A percentile compares a stretch with the other conserved stretches of the same genome.
These are phyloP conservation scores for Ennomos erosarius DNA, from an alignment of 2,888 invertebrate genomes.

Conservation along the genomic window DNA sequence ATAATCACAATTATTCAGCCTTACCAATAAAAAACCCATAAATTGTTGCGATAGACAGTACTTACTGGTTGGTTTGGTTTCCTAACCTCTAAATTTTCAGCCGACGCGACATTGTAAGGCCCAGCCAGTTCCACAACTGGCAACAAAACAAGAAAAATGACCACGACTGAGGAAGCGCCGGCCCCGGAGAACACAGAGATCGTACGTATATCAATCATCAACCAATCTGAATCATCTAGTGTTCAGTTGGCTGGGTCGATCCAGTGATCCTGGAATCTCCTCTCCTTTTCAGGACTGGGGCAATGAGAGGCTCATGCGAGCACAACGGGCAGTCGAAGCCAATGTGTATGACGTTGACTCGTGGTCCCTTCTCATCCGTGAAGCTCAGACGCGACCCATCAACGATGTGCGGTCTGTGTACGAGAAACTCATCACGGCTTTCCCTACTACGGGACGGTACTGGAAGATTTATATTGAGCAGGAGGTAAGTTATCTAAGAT, in stretches of 20 bases:
- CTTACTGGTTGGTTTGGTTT: not conserved
- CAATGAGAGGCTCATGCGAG: slow-evolving; percentile 92
- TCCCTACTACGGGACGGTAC: slow-evolving; percentile 98
- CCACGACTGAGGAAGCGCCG: slow-evolving; percentile 17
- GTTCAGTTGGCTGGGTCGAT: too few species aligned
- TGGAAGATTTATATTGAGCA: slow-evolving; percentile 99
- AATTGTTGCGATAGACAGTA: too few species aligned
- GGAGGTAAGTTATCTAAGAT: slow-evolving; percentile 87
- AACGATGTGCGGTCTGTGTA: slow-evolving; percentile 96
- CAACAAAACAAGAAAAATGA: slow-evolving; percentile 18
- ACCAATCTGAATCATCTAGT: too few species aligned
- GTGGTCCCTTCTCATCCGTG: slow-evolving; percentile 98
- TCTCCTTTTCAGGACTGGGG: slow-evolving; percentile 91
- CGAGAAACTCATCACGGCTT: slow-evolving; percentile 96
- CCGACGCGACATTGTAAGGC: not conserved
- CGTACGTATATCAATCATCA: slow-evolving; percentile 11
- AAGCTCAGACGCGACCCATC: slow-evolving; percentile 94
- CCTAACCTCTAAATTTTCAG: slow-evolving; percentile 13
- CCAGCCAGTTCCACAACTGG: not conserved
- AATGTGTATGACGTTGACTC: slow-evolving; percentile 98
- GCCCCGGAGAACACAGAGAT: slow-evolving; percentile 22
- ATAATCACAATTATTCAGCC: too few species aligned
- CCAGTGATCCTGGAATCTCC: too few species aligned
- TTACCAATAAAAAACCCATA: too few species aligned
- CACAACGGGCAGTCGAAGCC: slow-evolving; percentile 94